Percentiles rank a stretch among this genome's conserved stretches.
Conservation (phyloP, 2,888 invertebrate species). For the Adelognathus sp. region DNA sequence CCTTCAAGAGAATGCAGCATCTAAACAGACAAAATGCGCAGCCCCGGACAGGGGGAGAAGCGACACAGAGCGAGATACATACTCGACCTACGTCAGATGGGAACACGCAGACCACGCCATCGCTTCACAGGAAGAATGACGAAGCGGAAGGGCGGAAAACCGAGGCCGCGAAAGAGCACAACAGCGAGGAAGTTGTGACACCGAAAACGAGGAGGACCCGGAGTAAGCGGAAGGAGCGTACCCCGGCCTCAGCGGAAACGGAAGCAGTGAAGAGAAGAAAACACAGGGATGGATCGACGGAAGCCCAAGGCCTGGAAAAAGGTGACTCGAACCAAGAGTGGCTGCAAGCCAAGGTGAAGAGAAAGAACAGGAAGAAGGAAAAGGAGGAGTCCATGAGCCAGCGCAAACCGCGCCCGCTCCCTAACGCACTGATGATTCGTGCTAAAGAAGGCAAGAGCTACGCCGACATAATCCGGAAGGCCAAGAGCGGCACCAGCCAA, state of each 20-base stretch:
- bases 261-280: too few species aligned
- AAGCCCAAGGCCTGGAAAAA: background rate
- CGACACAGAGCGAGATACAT: too few species aligned
- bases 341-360: background rate
- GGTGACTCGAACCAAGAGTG: background rate
- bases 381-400: background rate
- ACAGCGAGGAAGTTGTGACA: background rate
- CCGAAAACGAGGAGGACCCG: background rate
- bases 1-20: too few species aligned
- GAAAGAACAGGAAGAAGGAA: background rate
- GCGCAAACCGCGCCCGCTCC: background rate
- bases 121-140: background rate
- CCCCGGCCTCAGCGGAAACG: background rate
- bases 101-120: background rate
- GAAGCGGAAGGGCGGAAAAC: background rate
- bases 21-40: background rate
- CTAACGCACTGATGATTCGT: too few species aligned
- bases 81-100: background rate
- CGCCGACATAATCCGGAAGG: constrained; percentile 31
- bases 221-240: background rate
- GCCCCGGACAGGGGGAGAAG: background rate
- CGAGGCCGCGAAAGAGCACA: background rate
- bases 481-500: constrained; percentile 4
- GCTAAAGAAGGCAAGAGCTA: constrained; percentile 39
- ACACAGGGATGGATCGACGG: background rate